These are phyloP conservation scores for Myiozetetes cayanensis DNA, from an alignment of 2,113 vertebrate genomes.

Conservation along the genomic window DNA sequence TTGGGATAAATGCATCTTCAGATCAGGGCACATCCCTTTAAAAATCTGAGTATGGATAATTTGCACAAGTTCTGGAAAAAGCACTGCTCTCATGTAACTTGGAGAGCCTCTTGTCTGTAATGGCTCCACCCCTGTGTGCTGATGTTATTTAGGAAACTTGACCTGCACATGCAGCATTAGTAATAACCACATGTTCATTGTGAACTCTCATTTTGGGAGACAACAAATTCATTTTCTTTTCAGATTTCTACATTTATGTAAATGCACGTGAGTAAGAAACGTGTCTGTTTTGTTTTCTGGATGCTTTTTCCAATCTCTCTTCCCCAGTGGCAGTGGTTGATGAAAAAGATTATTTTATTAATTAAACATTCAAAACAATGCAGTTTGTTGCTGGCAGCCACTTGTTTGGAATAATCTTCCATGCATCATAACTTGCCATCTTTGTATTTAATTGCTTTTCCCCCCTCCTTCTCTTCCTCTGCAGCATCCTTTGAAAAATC, in stretches of 20 bases:
- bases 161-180: not conserved
- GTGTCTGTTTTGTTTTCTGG: not conserved
- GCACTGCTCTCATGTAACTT: not conserved
- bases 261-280: not conserved
- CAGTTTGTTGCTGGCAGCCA: not conserved
- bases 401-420: slow-evolving; percentile 39
- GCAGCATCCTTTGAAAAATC: slow-evolving; percentile 25
- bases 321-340: not conserved
- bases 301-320: not conserved
- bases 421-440: slow-evolving; percentile 12
- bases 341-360: slow-evolving; percentile 29
- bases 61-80: not conserved
- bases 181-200: not conserved
- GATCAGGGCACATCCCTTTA: not conserved
- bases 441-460: slow-evolving; percentile 21
- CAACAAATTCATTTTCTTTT: not conserved
- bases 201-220: not conserved
- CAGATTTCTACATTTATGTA: not conserved
- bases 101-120: not conserved
- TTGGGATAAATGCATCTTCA: not conserved
- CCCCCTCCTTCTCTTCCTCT: not conserved
- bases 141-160: not conserved
- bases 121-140: not conserved
- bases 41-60: not conserved
- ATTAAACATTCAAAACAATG: slow-evolving; percentile 50